Evolutionary conservation across 2,888 invertebrate species (phyloP).

Genomic region (Germaria angustata): DNA sequence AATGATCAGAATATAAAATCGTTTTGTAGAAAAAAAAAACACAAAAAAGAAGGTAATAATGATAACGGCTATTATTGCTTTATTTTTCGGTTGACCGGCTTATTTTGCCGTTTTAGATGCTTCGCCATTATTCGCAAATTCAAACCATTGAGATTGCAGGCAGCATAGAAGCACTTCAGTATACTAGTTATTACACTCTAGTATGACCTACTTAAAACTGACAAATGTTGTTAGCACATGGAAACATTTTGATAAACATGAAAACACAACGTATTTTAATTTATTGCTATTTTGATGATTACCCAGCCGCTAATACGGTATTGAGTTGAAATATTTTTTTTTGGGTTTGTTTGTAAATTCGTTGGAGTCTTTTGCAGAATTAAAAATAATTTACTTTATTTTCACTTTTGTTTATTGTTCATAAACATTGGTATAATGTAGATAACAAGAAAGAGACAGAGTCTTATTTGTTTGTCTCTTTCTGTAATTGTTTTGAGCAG

Average conservation of each 20-base stretch:
- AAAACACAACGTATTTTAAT: constrained; percentile 7
- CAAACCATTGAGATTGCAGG: constrained; percentile 1
- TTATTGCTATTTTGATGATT: constrained; percentile 31
- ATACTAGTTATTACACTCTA: constrained; percentile 12
- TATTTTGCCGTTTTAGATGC: neutral
- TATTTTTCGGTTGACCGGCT: constrained; percentile 1
- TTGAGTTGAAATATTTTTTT: too few species aligned
- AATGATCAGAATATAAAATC: constrained; percentile 42
- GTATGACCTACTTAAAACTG: constrained; percentile 40
- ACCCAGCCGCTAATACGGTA: neutral
- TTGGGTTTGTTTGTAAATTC: too few species aligned
- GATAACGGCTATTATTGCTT: neutral
- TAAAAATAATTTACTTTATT: too few species aligned
- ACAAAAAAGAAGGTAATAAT: neutral
- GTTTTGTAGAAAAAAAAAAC: neutral
- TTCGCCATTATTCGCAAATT: constrained; percentile 13
- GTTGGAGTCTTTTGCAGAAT: too few species aligned
- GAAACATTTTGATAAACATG: neutral
- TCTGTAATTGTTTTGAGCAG: too few species aligned
- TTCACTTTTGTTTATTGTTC: too few species aligned
- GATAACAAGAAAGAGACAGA: too few species aligned
- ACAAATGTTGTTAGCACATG: constrained; percentile 29
- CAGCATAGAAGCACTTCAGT: neutral
- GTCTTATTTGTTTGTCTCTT: too few species aligned
- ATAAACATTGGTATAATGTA: too few species aligned